Conservation (phyloP, 2,113 vertebrate genomes). For the Irena cyanogastra region DNA sequence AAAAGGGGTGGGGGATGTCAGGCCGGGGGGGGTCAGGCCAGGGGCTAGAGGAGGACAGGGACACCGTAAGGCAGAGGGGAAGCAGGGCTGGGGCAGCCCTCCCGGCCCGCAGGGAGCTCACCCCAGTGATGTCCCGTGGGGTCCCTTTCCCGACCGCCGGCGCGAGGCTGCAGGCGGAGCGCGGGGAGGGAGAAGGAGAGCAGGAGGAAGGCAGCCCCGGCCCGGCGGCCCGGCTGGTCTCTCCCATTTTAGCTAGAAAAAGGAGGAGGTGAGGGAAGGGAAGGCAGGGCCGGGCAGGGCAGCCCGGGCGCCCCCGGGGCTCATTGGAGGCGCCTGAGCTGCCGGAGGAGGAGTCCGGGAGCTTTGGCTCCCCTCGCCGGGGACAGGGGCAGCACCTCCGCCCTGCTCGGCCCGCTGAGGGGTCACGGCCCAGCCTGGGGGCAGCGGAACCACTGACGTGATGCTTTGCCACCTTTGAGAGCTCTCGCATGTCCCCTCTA, state of each 20-base stretch:
- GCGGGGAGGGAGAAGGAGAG: background rate
- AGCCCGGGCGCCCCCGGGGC: background rate
- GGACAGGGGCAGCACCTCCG: background rate
- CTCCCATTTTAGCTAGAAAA: background rate
- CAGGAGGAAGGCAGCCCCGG: background rate
- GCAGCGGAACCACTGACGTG: background rate
- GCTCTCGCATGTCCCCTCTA: background rate
- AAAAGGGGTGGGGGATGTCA: background rate
- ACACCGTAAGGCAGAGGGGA: background rate
- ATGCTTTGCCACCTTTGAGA: background rate
- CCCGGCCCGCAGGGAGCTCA: conserved; percentile 7
- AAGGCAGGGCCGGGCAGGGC: background rate
- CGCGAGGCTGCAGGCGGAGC: background rate
- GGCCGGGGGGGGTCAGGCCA: background rate
- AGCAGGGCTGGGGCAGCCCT: background rate
- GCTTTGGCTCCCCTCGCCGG: background rate
- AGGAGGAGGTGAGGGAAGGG: background rate
- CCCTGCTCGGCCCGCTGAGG: background rate
- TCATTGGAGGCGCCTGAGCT: background rate
- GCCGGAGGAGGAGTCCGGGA: conserved; percentile 19
- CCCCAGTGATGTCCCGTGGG: background rate
- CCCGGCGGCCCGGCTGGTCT: background rate
- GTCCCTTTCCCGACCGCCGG: background rate
- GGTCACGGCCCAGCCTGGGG: background rate
- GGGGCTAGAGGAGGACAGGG: background rate